Conservation (phyloP, 2,888 invertebrate species). For the Epirrhoe alternata region DNA sequence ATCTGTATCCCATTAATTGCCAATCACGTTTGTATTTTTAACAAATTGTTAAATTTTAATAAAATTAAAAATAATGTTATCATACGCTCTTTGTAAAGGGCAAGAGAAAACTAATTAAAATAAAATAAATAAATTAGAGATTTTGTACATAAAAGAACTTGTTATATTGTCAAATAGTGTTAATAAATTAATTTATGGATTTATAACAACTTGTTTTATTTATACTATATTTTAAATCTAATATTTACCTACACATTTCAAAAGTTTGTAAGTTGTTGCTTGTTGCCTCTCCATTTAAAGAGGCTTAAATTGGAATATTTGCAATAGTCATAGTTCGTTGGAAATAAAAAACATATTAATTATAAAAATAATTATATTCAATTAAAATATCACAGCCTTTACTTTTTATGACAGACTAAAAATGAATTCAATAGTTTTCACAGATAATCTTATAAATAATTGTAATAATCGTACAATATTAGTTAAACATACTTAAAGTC, state of each 20-base stretch:
- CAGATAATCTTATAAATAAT: no score
- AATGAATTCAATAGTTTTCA: conserved; percentile 2
- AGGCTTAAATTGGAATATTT: no score
- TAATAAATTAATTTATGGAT: conserved; percentile 84
- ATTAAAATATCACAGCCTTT: conserved; percentile 63
- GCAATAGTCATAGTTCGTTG: neutral
- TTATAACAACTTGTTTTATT: conserved; percentile 47
- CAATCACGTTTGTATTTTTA: conserved; percentile 31
- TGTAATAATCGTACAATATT: no score
- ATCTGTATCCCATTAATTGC: conserved; percentile 21
- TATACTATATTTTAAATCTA: neutral
- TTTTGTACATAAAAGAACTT: conserved; percentile 80
- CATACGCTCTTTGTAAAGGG: conserved; percentile 41
- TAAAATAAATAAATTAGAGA: conserved; percentile 33
- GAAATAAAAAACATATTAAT: conserved; percentile 14
- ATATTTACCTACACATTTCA: no score
- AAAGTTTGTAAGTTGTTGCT: no score
- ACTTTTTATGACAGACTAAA: conserved; percentile 23
- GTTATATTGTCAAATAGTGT: conserved; percentile 81
- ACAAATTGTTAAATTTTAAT: conserved; percentile 33
- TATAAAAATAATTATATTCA: conserved; percentile 10
- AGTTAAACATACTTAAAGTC: no score
- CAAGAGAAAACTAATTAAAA: conserved; percentile 34
- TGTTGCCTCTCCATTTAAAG: no score
- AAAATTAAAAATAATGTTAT: conserved; percentile 31